These are phyloP conservation scores for Dendroctonus ponderosae DNA, from an alignment of 1,140 invertebrate genomes.

Conservation along the genomic window DNA sequence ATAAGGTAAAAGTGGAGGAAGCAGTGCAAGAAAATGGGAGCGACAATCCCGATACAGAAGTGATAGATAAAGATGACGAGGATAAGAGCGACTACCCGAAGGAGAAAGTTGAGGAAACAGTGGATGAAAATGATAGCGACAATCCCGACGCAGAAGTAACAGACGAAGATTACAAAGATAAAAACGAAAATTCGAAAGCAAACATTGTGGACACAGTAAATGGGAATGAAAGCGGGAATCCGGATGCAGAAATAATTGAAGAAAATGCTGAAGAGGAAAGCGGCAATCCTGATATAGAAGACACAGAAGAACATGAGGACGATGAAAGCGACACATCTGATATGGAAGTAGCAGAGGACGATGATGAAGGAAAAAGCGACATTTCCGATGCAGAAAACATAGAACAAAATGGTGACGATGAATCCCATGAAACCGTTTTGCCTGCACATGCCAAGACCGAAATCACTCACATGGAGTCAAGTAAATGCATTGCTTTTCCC, in stretches of 20 bases:
- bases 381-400: conserved; percentile 8
- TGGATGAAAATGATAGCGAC: no score
- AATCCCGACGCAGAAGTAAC: no score
- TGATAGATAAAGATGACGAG: no score
- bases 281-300: not conserved
- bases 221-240: no score
- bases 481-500: not conserved
- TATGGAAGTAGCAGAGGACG: conserved; percentile 12
- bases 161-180: not conserved
- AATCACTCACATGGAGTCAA: not conserved
- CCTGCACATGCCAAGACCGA: not conserved
- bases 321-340: conserved; percentile 17
- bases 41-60: no score
- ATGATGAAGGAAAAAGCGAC: not conserved
- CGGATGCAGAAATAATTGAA: not conserved
- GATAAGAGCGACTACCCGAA: no score
- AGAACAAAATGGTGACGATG: not conserved
- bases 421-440: not conserved
- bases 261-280: not conserved
- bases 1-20: no score
- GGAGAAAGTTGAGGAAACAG: no score
- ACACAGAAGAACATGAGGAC: not conserved
- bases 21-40: no score
- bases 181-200: not conserved
- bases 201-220: not conserved